phyloP scores from a whole-genome alignment of 2,888 invertebrate species.

The Argynnis bischoffii region DNA sequence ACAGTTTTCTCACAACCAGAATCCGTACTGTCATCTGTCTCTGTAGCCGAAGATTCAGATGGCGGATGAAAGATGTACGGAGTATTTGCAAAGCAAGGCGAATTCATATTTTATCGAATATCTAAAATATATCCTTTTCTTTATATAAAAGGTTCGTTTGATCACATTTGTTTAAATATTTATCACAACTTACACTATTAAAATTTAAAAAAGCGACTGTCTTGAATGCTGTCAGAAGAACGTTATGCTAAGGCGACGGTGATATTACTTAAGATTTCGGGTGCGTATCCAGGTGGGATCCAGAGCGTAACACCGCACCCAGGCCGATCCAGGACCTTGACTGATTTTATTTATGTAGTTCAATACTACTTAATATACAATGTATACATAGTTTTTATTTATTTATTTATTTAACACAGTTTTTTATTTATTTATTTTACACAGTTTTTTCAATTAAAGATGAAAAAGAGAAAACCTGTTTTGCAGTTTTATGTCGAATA shows the following conservation, averaged over 20 bases:
- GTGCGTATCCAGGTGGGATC: constrained; percentile 44
- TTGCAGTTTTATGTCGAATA: too few relatives aligned
- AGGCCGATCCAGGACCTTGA: constrained; percentile 67
- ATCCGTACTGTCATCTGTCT: constrained; percentile 71
- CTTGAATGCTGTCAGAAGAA: constrained; percentile 57
- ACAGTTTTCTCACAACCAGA: constrained; percentile 70
- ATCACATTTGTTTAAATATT: not conserved
- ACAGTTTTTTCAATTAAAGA: not conserved
- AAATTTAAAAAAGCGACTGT: constrained; percentile 49
- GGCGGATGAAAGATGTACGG: constrained; percentile 75
- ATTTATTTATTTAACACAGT: too few relatives aligned
- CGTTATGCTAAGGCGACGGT: constrained; percentile 60
- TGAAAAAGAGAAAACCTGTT: not conserved
- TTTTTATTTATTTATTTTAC: too few relatives aligned
- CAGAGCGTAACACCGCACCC: constrained; percentile 68
- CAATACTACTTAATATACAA: not conserved
- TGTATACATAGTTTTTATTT: not conserved
- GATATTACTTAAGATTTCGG: constrained; percentile 59
- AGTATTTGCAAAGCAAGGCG: constrained; percentile 67
- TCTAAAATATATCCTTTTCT: not conserved
- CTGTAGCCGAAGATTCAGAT: constrained; percentile 74
- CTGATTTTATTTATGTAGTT: constrained; percentile 48
- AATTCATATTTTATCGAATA: constrained; percentile 57
- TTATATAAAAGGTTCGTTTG: not conserved
- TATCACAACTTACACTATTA: not conserved